Evolutionary conservation across 2,797 vertebrate species (phyloP).

Genomic region (Myripristis jacobus): DNA sequence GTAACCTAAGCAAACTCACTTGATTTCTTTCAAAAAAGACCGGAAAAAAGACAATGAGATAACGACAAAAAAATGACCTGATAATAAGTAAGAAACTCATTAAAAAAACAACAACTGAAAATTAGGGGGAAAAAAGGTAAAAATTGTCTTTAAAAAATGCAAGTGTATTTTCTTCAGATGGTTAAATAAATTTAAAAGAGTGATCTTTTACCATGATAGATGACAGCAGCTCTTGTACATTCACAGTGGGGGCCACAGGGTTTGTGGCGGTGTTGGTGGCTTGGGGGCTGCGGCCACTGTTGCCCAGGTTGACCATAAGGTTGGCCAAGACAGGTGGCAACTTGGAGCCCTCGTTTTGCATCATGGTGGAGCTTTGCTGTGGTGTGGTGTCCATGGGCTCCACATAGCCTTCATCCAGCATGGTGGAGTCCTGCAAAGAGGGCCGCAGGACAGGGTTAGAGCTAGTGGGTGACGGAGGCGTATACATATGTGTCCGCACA

Average conservation of each 20-base stretch:
- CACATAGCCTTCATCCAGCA: conserved; percentile 83
- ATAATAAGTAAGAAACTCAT: no score
- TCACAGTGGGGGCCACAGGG: conserved; percentile 80
- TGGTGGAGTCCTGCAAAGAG: conserved; percentile 85
- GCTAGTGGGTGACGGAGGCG: not conserved
- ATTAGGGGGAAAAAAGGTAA: no score
- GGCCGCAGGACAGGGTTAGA: conserved; percentile 7
- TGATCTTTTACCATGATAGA: conserved; percentile 93
- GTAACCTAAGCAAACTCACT: no score
- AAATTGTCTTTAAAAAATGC: no score
- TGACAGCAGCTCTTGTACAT: conserved; percentile 94
- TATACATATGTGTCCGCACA: not conserved
- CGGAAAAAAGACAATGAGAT: no score
- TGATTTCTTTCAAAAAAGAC: no score
- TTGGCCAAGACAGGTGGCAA: conserved; percentile 94
- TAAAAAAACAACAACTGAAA: no score
- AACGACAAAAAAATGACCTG: no score
- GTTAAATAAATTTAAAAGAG: no score
- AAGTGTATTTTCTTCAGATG: no score
- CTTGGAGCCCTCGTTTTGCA: conserved; percentile 86
- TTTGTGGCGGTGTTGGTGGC: conserved; percentile 72
- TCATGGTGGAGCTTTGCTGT: conserved; percentile 60
- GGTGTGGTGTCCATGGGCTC: conserved; percentile 84
- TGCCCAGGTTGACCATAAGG: conserved; percentile 91
- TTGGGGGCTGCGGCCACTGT: conserved; percentile 80